A percentile compares a stretch with the other conserved stretches of the same genome.
Evolutionary conservation across 35 echinoderm and acorn worm genomes (phyloP).

Genomic region (Eucidaris tribuloides): DNA sequence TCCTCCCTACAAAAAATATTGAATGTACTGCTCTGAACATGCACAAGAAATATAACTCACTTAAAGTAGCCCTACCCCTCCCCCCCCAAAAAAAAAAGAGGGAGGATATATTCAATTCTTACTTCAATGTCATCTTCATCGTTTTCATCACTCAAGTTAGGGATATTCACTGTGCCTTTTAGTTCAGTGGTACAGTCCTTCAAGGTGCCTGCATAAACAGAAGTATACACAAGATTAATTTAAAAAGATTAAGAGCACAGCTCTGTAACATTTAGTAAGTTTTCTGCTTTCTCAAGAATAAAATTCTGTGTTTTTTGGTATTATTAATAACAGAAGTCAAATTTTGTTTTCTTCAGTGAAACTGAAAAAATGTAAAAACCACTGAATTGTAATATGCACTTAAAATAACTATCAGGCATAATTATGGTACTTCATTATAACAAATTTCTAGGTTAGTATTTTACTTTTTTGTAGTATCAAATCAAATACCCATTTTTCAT

Average conservation of each 20-base stretch:
- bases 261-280: not conserved
- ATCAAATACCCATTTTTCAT: too few relatives aligned
- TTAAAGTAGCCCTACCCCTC: not conserved
- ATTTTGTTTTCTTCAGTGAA: not conserved
- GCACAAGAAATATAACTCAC: not conserved
- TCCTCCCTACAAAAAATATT: not conserved
- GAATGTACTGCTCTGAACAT: not conserved
- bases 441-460: too few relatives aligned
- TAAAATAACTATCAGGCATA: too few relatives aligned
- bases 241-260: not conserved
- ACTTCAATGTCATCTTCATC: conserved; percentile 75
- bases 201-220: conserved; percentile 48
- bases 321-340: not conserved
- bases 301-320: not conserved
- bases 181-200: conserved; percentile 81
- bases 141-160: conserved; percentile 95
- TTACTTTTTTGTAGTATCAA: too few relatives aligned
- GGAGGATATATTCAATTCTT: conserved; percentile 13
- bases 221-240: not conserved
- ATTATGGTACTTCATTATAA: too few relatives aligned
- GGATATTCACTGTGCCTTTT: conserved; percentile 72
- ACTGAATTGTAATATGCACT: not conserved
- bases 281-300: not conserved
- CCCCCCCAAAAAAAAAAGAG: too few relatives aligned
- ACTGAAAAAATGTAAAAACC: too few relatives aligned